Percentiles rank a stretch among this genome's conserved stretches.
phyloP scores from a whole-genome alignment of 2,113 vertebrate species.

The Larimichthys polyactis region DNA sequence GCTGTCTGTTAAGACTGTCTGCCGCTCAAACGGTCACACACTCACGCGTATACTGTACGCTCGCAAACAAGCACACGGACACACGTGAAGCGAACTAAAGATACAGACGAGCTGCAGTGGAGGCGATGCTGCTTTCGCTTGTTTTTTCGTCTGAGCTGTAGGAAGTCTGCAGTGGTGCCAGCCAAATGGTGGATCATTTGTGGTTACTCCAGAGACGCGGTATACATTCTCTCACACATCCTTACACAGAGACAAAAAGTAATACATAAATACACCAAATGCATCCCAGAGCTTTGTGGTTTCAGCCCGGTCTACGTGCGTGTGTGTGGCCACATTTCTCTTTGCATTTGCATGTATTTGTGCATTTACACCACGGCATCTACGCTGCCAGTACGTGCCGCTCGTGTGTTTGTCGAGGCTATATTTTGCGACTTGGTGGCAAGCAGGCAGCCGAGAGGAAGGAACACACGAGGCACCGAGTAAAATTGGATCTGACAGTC shows the following conservation, averaged over 20 bases:
- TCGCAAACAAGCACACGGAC: not conserved
- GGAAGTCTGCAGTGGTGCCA: conserved; percentile 47
- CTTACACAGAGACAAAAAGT: conserved; percentile 34
- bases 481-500: conserved; percentile 69
- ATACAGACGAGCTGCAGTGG: conserved; percentile 17
- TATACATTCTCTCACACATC: conserved; percentile 48
- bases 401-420: conserved; percentile 43
- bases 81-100: conserved; percentile 5
- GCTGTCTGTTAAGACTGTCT: conserved; percentile 44
- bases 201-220: conserved; percentile 48
- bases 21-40: conserved; percentile 28
- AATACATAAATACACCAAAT: conserved; percentile 50
- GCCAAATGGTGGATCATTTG: conserved; percentile 61
- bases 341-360: conserved; percentile 32
- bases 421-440: conserved; percentile 32
- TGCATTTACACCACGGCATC: conserved; percentile 15
- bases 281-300: conserved; percentile 52
- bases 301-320: conserved; percentile 13
- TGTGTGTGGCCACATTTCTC: conserved; percentile 1
- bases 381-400: conserved; percentile 1
- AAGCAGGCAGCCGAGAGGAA: conserved; percentile 53
- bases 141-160: conserved; percentile 38
- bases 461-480: conserved; percentile 52
- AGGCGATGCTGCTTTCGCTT: conserved; percentile 4
- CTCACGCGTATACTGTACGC: conserved; percentile 12